Base-by-base conservation (phyloP, 1,140 invertebrate species). In the Pachypeltis micranthus region DNA sequence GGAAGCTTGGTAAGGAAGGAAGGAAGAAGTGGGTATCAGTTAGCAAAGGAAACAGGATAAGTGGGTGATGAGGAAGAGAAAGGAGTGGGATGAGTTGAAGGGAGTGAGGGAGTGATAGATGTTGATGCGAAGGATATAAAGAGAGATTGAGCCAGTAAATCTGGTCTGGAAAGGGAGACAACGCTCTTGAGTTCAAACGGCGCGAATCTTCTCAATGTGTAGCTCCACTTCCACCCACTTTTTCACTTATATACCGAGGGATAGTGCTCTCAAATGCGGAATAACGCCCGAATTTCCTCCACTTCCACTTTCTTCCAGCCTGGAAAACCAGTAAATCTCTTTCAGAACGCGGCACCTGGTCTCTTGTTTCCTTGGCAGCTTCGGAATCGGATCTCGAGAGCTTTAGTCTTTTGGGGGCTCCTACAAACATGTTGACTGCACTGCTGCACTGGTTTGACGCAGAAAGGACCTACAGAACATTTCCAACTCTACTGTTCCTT, bases 41-140 rank as follows among this genome's bases (percentile, higher is more conserved):
- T 59, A 59, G 57, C 57, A 59, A 59, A 59, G 57, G 57, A 59
- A 59, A 59, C 57, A 59, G 57, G 57, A 59, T 59, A 59, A 59
- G 57, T 31, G 57, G 29, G 19, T 31, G 57, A 31, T 19, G 57
- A 25, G 19, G 57, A 31, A 29, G 57, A n/a, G 28, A 34, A 25
- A 27, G 10, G n/a, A n/a, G n/a, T n/a, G n/a, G n/a, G n/a, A n/a
- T n/a, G n/a, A n/a, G n/a, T n/a, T n/a, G n/a, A n/a, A 10, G 47
- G 23, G 47, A 51, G 21, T 10, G 3, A 51, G 47, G 23, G 29
- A 19, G 26, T 59, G 57, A 59, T 59, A 23, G 57, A 59, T 59
- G 57, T 59, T 59, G 57, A 59, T 59, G 57, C 31, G 28, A 25
- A 31, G 57, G 57, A 59, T 59, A 59, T 59, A 59, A 59, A 59